Conservation (phyloP, 2,113 vertebrate genomes). For the Philantomba maxwellii region DNA sequence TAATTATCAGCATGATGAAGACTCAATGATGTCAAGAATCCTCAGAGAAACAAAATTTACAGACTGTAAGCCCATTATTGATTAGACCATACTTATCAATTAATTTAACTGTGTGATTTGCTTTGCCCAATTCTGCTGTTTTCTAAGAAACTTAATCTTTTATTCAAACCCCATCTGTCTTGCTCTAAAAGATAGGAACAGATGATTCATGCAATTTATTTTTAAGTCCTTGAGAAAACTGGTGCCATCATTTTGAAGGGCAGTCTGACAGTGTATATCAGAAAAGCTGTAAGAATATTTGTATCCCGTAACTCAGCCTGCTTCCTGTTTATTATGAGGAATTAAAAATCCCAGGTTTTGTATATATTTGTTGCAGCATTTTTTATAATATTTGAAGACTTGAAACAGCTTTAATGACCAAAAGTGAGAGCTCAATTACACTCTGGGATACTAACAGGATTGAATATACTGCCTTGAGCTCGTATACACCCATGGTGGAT, state of each 20-base stretch:
- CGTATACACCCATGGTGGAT: too few relatives aligned
- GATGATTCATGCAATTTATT: background rate
- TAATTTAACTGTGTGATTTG: background rate
- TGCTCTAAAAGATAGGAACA: background rate
- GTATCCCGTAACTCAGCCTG: background rate
- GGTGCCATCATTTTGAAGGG: background rate
- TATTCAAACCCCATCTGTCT: background rate
- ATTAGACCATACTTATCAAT: background rate
- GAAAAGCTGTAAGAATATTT: background rate
- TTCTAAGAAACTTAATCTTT: background rate
- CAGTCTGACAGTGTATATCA: background rate
- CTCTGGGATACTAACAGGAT: background rate
- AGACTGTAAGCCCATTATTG: background rate
- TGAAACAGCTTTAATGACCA: background rate
- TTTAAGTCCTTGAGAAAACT: background rate
- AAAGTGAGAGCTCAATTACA: background rate
- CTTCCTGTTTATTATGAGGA: background rate
- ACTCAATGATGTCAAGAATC: background rate
- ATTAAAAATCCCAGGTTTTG: background rate
- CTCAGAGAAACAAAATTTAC: background rate
- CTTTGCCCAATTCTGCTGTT: background rate
- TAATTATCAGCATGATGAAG: slow-evolving; percentile 1
- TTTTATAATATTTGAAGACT: background rate
- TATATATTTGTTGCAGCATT: background rate
- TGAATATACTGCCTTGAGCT: background rate